A percentile compares a stretch with the other conserved stretches of the same genome.
phyloP scores from a whole-genome alignment of 2,113 vertebrate genomes.

The Dinomys branickii region DNA sequence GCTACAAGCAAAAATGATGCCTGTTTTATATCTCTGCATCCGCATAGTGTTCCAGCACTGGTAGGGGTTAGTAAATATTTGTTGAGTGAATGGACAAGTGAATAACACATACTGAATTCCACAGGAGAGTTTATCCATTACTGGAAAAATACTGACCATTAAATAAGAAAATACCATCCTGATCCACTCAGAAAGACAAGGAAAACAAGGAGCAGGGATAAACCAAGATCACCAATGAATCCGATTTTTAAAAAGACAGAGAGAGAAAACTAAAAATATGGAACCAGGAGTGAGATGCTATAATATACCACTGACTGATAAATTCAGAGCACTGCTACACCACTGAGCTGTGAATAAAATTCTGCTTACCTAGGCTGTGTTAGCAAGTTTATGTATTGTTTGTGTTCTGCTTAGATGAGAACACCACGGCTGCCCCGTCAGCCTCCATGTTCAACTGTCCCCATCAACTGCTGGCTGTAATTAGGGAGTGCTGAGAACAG shows the following conservation, averaged over 20 bases:
- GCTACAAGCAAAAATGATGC: neutral
- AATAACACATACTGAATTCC: neutral
- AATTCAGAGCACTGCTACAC: neutral
- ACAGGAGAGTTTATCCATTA: neutral
- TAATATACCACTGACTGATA: neutral
- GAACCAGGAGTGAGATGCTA: neutral
- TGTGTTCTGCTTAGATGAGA: slow-evolving; percentile 63
- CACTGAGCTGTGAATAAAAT: slow-evolving; percentile 50
- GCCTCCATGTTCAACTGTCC: slow-evolving; percentile 58
- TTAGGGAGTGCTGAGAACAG: slow-evolving; percentile 59
- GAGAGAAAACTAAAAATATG: neutral
- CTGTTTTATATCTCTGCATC: neutral
- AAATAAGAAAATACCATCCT: neutral
- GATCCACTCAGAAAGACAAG: neutral
- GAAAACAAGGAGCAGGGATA: neutral
- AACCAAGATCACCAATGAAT: slow-evolving; percentile 41
- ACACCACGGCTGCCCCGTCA: neutral
- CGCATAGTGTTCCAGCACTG: neutral
- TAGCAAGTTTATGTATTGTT: neutral
- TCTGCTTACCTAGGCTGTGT: slow-evolving; percentile 48
- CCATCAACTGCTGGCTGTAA: slow-evolving; percentile 36
- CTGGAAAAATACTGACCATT: neutral
- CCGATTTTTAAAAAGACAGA: neutral
- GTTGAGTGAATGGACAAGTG: neutral
- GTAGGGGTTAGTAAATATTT: neutral